Evolutionary conservation across 2,797 vertebrate genomes (phyloP).

Genomic region (Chaenodraco wilsoni): DNA sequence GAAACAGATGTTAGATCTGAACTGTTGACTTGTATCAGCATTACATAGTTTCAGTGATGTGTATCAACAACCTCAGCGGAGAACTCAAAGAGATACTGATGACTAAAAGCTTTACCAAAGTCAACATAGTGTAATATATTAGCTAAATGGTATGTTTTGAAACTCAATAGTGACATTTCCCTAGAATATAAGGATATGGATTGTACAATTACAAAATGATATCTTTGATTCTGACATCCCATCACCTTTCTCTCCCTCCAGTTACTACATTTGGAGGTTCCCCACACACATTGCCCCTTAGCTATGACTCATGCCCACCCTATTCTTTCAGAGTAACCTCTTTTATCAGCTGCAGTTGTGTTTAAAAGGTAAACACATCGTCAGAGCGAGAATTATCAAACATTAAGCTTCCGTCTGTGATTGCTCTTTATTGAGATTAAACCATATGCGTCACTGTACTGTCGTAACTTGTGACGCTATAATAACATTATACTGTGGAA

Average conservation of each 20-base stretch:
- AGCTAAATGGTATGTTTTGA: background rate
- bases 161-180: background rate
- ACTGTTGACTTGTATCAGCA: too few species aligned
- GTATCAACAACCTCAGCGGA: too few species aligned
- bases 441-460: conserved; percentile 6
- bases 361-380: background rate
- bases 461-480: background rate
- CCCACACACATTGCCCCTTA: background rate
- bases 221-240: background rate
- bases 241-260: too few species aligned
- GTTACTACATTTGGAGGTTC: background rate
- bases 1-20: too few species aligned
- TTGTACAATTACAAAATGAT: background rate
- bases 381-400: background rate
- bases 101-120: too few species aligned
- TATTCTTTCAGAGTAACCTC: background rate
- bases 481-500: background rate
- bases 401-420: conserved; percentile 21
- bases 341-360: background rate
- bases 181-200: background rate
- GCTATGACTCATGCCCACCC: background rate
- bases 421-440: conserved; percentile 8
- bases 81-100: too few species aligned
- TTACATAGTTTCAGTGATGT: too few species aligned
- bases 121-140: too few species aligned